phyloP scores from a whole-genome alignment of 2,113 vertebrate species.

The Phrynosoma platyrhinos region DNA sequence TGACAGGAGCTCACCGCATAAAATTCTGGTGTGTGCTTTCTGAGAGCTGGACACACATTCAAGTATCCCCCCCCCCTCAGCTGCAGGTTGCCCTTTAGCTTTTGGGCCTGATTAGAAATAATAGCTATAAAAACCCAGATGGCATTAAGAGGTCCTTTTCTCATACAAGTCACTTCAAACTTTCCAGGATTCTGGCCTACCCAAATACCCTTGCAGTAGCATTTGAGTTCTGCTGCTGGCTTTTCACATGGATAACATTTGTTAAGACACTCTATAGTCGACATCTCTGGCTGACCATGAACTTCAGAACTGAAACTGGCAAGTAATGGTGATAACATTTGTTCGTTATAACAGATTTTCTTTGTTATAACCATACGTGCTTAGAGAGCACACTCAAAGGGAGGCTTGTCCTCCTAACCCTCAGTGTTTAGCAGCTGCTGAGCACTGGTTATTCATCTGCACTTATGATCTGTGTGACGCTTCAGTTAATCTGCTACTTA shows the following conservation, averaged over 20 bases:
- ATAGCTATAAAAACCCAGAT: not conserved
- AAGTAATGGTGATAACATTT: not conserved
- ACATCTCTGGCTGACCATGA: not conserved
- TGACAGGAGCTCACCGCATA: not conserved
- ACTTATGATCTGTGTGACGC: not conserved
- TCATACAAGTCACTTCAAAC: not conserved
- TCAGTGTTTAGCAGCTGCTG: not conserved
- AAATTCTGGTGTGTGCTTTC: not conserved
- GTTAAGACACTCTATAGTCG: not conserved
- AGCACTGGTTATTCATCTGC: not conserved
- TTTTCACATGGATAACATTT: not conserved
- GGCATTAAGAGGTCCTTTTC: not conserved
- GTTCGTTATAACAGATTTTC: not conserved
- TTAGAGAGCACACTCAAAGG: not conserved
- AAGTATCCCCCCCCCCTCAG: fast-evolving
- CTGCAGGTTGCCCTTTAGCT: no score
- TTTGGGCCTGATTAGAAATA: not conserved
- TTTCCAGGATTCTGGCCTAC: not conserved
- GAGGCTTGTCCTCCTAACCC: not conserved
- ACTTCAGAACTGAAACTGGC: not conserved
- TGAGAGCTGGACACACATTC: not conserved
- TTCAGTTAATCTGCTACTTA: not conserved
- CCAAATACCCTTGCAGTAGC: not conserved
- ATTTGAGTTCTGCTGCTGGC: not conserved
- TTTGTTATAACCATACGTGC: not conserved